These are phyloP conservation scores for Oryctolagus cuniculus DNA, from an alignment of 2,113 vertebrate species.

Conservation along the genomic window mOryCun1.1 NC_091443.1:42325001-42325500, in stretches of 20 bases:
- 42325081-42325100: background rate
- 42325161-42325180: background rate
- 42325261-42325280: constrained; percentile 18
- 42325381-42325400: background rate
- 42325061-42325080: background rate
- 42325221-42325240: background rate
- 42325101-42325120: constrained; percentile 10
- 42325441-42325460: background rate
- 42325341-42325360: background rate
- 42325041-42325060: constrained; percentile 5
- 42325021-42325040: background rate
- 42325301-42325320: background rate
- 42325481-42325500: background rate
- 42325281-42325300: background rate
- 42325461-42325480: constrained; percentile 42
- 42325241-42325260: background rate
- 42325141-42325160: background rate
- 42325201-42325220: constrained; percentile 13
- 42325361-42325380: constrained; percentile 13
- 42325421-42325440: background rate
- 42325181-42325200: background rate
- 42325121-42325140: background rate
- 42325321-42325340: background rate
- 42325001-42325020: background rate
- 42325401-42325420: background rate